A percentile compares a stretch with the other conserved stretches of the same genome.
Evolutionary conservation across 2,113 vertebrate species (phyloP).

Genomic region (Dicentrarchus labrax): DNA sequence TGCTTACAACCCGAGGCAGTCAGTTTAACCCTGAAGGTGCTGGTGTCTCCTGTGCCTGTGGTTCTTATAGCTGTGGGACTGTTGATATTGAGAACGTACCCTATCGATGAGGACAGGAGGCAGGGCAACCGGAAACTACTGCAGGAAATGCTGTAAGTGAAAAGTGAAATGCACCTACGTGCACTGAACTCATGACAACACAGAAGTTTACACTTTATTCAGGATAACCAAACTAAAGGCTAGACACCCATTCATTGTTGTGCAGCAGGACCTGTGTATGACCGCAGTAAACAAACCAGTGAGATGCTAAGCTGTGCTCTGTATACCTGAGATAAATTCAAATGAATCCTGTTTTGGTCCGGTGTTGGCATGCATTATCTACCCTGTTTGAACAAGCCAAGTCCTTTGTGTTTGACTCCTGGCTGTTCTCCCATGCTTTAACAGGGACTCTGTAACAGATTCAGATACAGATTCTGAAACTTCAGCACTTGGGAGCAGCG

Average conservation of each 20-base stretch:
- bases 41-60: slow-evolving; percentile 90
- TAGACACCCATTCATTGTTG: background rate
- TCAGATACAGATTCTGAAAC: slow-evolving; percentile 71
- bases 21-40: slow-evolving; percentile 90
- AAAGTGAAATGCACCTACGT: background rate
- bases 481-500: slow-evolving; percentile 51
- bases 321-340: slow-evolving; percentile 24
- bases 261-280: background rate
- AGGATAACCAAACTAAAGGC: background rate
- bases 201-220: background rate
- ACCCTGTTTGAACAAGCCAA: background rate
- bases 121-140: slow-evolving; percentile 89
- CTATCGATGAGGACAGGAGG: slow-evolving; percentile 90
- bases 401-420: slow-evolving; percentile 49
- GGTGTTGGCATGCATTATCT: background rate
- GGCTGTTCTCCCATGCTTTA: slow-evolving; percentile 19
- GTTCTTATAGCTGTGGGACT: slow-evolving; percentile 89
- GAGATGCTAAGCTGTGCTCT: background rate
- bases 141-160: slow-evolving; percentile 86
- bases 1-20: slow-evolving; percentile 89
- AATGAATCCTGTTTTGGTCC: background rate
- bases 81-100: slow-evolving; percentile 91
- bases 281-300: slow-evolving; percentile 16
- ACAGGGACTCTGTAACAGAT: slow-evolving; percentile 68
- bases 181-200: background rate